These are phyloP conservation scores for Rhagologus leucostigma DNA, from an alignment of 2,113 vertebrate genomes.

Conservation along the genomic window DNA sequence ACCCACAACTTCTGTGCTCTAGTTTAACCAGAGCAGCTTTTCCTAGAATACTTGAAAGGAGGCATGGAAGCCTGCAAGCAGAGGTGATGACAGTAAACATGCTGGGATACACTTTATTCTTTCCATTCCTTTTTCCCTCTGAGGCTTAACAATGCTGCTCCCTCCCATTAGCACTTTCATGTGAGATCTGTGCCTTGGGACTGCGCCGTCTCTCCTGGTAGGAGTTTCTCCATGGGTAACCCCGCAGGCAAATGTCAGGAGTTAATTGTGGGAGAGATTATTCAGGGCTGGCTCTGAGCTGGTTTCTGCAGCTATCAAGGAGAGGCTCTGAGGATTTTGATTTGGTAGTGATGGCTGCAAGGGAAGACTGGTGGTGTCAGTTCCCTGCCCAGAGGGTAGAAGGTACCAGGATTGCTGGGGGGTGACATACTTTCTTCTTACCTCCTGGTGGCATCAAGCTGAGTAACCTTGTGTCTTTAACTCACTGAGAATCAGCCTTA, in stretches of 20 bases:
- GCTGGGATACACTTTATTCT: neutral
- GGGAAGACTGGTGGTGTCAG: neutral
- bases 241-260: neutral
- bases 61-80: neutral
- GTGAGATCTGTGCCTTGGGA: neutral
- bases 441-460: neutral
- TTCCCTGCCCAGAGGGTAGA: neutral
- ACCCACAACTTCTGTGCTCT: neutral
- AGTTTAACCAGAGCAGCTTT: neutral
- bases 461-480: neutral
- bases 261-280: neutral
- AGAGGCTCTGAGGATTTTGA: neutral
- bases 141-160: neutral
- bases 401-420: neutral
- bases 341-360: neutral
- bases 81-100: neutral
- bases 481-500: neutral
- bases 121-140: neutral
- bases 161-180: neutral
- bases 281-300: neutral
- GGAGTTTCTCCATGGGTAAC: neutral
- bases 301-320: neutral
- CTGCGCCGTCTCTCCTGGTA: accelerated
- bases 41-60: neutral
- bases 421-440: neutral